Conservation (phyloP, 2,113 vertebrate genomes). For the Trematocara marginatum region DNA sequence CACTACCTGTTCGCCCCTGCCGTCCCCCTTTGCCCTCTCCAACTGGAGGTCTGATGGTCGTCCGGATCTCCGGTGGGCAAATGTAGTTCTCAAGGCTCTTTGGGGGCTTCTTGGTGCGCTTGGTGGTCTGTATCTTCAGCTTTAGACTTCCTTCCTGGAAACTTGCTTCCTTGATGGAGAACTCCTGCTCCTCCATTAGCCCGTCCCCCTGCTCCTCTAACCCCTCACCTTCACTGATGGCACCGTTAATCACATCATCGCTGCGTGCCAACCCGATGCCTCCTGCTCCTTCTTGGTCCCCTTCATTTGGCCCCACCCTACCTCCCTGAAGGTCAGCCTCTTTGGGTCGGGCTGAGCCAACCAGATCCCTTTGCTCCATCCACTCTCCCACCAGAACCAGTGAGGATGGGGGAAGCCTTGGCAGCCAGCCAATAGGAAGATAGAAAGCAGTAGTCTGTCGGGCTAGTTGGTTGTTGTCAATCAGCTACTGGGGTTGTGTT, state of each 20-base stretch:
- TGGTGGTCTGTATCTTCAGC: constrained; percentile 98
- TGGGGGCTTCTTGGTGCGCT: constrained; percentile 95
- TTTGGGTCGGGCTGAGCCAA: constrained; percentile 81
- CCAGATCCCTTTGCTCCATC: constrained; percentile 94
- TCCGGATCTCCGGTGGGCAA: constrained; percentile 96
- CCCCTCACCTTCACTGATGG: constrained; percentile 85
- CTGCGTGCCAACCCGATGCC: constrained; percentile 77
- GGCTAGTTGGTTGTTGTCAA: constrained; percentile 34
- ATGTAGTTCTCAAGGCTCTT: constrained; percentile 99
- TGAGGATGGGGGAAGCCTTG: constrained; percentile 63
- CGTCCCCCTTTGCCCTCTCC: constrained; percentile 80
- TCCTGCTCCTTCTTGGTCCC: constrained; percentile 76
- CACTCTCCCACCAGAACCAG: constrained; percentile 69
- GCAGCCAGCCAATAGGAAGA: constrained; percentile 59
- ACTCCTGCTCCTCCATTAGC: constrained; percentile 91
- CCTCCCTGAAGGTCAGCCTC: constrained; percentile 82
- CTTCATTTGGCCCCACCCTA: constrained; percentile 79
- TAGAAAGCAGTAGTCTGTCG: constrained; percentile 39
- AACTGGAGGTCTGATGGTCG: constrained; percentile 89
- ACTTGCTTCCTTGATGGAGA: constrained; percentile 99
- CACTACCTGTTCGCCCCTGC: constrained; percentile 79
- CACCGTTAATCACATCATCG: constrained; percentile 86
- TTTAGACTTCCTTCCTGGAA: constrained; percentile 97
- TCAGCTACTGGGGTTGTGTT: constrained; percentile 63
- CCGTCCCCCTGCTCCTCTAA: constrained; percentile 84